Conservation (phyloP, 2,888 invertebrate species). For the Arge pagana region DNA sequence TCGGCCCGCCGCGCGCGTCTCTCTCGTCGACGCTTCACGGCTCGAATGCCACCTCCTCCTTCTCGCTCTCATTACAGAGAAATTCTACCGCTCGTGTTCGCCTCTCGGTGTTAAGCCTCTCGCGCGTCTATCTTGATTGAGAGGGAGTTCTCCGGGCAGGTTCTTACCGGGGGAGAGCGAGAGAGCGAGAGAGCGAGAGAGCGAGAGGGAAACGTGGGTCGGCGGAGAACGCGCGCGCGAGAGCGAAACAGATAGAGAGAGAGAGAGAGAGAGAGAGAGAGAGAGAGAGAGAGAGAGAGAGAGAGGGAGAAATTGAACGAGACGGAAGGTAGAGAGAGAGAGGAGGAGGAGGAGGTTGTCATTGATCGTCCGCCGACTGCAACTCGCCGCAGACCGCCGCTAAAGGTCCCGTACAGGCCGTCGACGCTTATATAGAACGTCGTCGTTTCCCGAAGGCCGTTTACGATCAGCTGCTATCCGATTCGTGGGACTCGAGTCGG, state of each 20-base stretch:
- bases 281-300: too few relatives aligned
- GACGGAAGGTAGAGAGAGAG: too few relatives aligned
- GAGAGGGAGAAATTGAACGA: too few relatives aligned
- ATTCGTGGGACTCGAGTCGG: slow-evolving; percentile 11
- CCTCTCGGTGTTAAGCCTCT: slow-evolving; percentile 50
- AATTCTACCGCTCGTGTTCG: slow-evolving; percentile 32
- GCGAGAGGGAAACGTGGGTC: too few relatives aligned
- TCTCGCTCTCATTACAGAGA: slow-evolving; percentile 39
- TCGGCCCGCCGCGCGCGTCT: slow-evolving; percentile 37
- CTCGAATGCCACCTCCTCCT: slow-evolving; percentile 29
- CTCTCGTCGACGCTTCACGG: slow-evolving; percentile 35
- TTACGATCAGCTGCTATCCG: slow-evolving; percentile 13
- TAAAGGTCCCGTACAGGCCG: slow-evolving; percentile 56
- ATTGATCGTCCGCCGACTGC: slow-evolving; percentile 51
- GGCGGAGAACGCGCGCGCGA: background rate
- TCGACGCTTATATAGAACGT: slow-evolving; percentile 15
- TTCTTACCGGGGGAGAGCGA: slow-evolving; percentile 35
- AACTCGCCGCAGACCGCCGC: slow-evolving; percentile 39
- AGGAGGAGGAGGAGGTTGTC: slow-evolving; percentile 48
- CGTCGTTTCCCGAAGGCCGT: slow-evolving; percentile 7
- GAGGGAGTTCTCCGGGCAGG: slow-evolving; percentile 44
- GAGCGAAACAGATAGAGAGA: too few relatives aligned
- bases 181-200: too few relatives aligned
- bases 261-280: too few relatives aligned
- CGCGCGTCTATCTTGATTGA: slow-evolving; percentile 56